Evolutionary conservation across 2,113 vertebrate species (phyloP).

Genomic region (Trichomycterus rosablanca): DNA sequence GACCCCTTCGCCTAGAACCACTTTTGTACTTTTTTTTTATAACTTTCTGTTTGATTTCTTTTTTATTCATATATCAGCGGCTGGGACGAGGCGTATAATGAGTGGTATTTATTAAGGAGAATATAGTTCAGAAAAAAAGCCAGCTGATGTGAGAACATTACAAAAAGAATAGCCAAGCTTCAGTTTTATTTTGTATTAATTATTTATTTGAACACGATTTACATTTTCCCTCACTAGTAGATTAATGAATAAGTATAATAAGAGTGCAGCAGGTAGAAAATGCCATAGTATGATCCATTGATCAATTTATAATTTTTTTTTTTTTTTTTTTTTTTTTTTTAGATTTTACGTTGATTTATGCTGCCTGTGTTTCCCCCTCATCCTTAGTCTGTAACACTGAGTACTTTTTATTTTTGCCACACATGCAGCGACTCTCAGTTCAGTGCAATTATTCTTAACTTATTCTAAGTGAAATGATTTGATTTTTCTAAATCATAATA

Average conservation of each 20-base stretch:
- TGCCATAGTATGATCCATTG: neutral
- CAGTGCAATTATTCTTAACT: slow-evolving; percentile 37
- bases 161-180: slow-evolving; percentile 22
- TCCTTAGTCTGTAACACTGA: neutral
- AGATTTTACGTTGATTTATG: neutral
- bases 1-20: slow-evolving; percentile 36
- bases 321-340: slow-evolving; percentile 3
- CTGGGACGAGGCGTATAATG: slow-evolving; percentile 30
- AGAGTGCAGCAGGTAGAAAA: neutral
- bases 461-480: slow-evolving; percentile 57
- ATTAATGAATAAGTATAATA: slow-evolving; percentile 10
- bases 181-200: slow-evolving; percentile 33
- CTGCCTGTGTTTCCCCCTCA: neutral
- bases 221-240: slow-evolving; percentile 28
- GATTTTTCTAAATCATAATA: slow-evolving; percentile 60
- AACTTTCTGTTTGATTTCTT: slow-evolving; percentile 27
- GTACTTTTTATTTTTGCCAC: neutral
- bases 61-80: slow-evolving; percentile 37
- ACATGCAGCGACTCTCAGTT: slow-evolving; percentile 48
- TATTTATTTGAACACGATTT: slow-evolving; percentile 61
- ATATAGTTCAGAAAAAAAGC: no score
- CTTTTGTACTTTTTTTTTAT: neutral
- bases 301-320: no score
- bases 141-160: slow-evolving; percentile 18
- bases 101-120: slow-evolving; percentile 24